Percentiles rank a stretch among this genome's conserved stretches.
phyloP scores from a whole-genome alignment of 2,797 vertebrate species.

The Mus minutoides region DNA sequence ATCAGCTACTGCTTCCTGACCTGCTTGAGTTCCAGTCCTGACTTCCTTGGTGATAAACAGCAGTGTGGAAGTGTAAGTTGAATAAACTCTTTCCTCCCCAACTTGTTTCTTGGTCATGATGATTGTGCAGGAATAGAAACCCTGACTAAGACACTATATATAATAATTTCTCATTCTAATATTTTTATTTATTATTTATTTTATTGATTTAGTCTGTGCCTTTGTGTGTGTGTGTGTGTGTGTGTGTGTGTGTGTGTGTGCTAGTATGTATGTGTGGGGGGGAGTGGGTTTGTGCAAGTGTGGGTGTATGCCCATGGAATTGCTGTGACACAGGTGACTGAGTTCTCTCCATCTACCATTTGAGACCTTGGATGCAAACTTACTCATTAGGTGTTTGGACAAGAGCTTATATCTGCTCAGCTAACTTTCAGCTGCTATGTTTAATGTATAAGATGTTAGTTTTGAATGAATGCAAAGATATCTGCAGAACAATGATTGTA shows the following conservation, averaged over 20 bases:
- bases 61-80: too few relatives aligned
- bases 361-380: background rate
- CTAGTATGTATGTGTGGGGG: too few relatives aligned
- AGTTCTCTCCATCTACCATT: background rate
- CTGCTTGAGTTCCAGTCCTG: too few relatives aligned
- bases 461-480: background rate
- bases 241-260: too few relatives aligned
- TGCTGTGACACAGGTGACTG: too few relatives aligned
- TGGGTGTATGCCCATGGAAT: background rate
- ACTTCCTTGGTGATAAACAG: too few relatives aligned
- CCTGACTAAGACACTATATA: too few relatives aligned
- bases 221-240: background rate
- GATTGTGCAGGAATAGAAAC: too few relatives aligned
- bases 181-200: background rate
- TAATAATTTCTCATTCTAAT: background rate
- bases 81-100: too few relatives aligned
- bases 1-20: too few relatives aligned
- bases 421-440: too few relatives aligned
- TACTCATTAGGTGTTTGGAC: background rate
- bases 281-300: fast-evolving
- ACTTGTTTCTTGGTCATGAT: too few relatives aligned
- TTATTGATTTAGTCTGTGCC: background rate
- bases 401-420: background rate
- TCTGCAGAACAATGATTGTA: background rate
- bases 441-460: background rate